Conservation (phyloP, 2,797 vertebrate genomes). For the Rhinella marina region DNA sequence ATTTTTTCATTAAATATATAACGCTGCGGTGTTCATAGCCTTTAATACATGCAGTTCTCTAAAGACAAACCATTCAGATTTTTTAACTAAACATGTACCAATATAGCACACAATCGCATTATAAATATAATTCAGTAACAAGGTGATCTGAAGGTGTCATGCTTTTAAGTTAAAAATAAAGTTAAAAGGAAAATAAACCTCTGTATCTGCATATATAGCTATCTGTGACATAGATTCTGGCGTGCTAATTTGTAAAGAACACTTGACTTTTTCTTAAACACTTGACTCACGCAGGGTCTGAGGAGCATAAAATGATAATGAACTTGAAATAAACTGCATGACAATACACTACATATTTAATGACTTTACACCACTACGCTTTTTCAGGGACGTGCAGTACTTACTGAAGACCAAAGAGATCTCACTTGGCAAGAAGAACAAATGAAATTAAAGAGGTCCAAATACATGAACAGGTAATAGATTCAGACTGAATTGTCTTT, state of each 20-base stretch:
- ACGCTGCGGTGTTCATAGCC: too few species aligned
- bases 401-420: constrained; percentile 70
- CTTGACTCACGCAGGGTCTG: not conserved
- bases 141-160: too few species aligned
- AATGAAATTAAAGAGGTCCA: constrained; percentile 65
- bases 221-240: not conserved
- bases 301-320: not conserved
- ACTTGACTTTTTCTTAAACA: not conserved
- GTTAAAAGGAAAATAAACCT: too few species aligned
- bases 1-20: too few species aligned
- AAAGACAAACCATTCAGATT: too few species aligned
- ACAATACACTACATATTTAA: not conserved
- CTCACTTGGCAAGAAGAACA: constrained; percentile 67
- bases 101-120: too few species aligned
- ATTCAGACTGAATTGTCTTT: not conserved
- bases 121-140: too few species aligned
- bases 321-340: not conserved
- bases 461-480: constrained; percentile 70
- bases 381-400: constrained; percentile 71
- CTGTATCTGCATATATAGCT: too few species aligned
- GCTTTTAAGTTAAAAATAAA: too few species aligned
- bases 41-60: too few species aligned
- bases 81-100: too few species aligned
- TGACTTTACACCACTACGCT: constrained; percentile 36
- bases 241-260: not conserved